phyloP scores from a whole-genome alignment of 2,113 vertebrate genomes.

The Theristicus caerulescens region DNA sequence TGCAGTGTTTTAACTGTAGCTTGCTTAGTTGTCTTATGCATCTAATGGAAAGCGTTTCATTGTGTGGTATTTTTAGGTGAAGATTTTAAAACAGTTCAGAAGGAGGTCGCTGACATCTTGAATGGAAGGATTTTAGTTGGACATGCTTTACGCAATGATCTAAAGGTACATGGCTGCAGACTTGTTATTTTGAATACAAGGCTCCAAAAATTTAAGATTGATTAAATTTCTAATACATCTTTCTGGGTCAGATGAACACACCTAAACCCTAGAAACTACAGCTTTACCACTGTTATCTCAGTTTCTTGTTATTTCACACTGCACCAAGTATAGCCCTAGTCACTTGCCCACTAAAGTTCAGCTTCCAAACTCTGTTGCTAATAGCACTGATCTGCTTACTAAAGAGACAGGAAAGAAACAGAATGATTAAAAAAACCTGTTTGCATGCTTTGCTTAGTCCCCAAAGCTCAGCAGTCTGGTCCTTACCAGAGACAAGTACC shows the following conservation, averaged over 20 bases:
- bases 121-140: slow-evolving; percentile 87
- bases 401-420: neutral
- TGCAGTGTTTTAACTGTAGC: neutral
- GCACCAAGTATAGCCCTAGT: neutral
- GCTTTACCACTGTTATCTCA: neutral
- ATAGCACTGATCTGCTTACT: neutral
- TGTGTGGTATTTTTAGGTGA: slow-evolving; percentile 76
- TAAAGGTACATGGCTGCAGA: slow-evolving; percentile 79
- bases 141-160: slow-evolving; percentile 88
- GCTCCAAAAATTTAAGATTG: neutral
- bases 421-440: no score
- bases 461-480: neutral
- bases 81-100: slow-evolving; percentile 80
- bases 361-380: neutral
- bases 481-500: neutral
- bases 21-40: neutral
- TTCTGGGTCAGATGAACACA: neutral
- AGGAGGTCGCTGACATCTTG: slow-evolving; percentile 86
- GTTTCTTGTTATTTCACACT: neutral
- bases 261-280: neutral
- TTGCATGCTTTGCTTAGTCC: neutral
- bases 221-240: neutral
- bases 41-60: neutral
- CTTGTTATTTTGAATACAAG: neutral
- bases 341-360: neutral